A percentile compares a stretch with the other conserved stretches of the same genome.
phyloP scores from a whole-genome alignment of 2,797 vertebrate genomes.

The Alexandromys oeconomus region DNA sequence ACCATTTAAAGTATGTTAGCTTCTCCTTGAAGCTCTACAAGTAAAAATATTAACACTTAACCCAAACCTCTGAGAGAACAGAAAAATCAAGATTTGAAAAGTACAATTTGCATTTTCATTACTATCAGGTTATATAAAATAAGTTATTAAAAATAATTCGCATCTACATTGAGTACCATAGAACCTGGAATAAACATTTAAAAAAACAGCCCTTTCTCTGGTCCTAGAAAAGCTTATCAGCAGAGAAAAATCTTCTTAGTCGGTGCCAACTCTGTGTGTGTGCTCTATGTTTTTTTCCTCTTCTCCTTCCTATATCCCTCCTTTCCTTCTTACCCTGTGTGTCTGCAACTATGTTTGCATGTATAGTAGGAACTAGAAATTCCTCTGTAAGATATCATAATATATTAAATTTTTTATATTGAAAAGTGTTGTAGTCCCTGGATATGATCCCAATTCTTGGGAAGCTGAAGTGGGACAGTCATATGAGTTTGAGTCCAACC shows the following conservation, averaged over 20 bases:
- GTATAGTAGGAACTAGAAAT: not conserved
- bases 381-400: not conserved
- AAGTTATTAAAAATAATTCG: conserved; percentile 40
- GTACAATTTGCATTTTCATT: not conserved
- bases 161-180: not conserved
- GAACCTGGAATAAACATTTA: not conserved
- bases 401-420: conserved; percentile 3
- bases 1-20: conserved; percentile 14
- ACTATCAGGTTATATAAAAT: not conserved
- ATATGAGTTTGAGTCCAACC: not conserved
- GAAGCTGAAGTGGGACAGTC: not conserved
- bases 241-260: not conserved
- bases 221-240: too few relatives aligned
- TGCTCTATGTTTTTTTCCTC: too few relatives aligned
- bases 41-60: conserved; percentile 32
- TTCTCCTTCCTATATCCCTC: not conserved
- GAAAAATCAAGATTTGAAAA: not conserved
- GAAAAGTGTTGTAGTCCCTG: not conserved
- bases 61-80: not conserved
- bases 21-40: not conserved
- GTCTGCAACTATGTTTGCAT: too few relatives aligned
- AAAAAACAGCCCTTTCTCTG: not conserved
- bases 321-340: not conserved
- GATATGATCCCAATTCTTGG: not conserved
- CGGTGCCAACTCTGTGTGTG: not conserved